phyloP scores from a whole-genome alignment of 1,140 invertebrate species.

The Cydia amplana region DNA sequence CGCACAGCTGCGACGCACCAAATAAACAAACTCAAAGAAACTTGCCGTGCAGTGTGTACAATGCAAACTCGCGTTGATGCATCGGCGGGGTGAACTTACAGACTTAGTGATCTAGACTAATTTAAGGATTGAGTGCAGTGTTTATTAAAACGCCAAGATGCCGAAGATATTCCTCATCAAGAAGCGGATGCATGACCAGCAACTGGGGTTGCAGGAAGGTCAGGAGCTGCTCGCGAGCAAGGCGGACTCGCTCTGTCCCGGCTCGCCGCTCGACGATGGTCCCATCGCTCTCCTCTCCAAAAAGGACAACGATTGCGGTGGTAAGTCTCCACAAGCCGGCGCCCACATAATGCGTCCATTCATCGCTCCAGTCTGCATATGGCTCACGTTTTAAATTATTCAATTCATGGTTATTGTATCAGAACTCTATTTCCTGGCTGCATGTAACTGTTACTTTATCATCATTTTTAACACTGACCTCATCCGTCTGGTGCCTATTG shows the following conservation, averaged over 20 bases:
- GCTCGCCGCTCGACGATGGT: constrained; percentile 77
- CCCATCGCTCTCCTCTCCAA: constrained; percentile 82
- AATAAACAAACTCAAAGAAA: constrained; percentile 71
- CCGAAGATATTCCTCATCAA: constrained; percentile 95
- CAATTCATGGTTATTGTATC: background rate
- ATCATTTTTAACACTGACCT: constrained; percentile 28
- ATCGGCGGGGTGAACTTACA: constrained; percentile 35
- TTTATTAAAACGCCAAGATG: constrained; percentile 81
- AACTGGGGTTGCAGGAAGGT: constrained; percentile 87
- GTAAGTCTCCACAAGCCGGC: constrained; percentile 47
- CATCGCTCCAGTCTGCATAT: constrained; percentile 35
- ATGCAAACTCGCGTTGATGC: constrained; percentile 64
- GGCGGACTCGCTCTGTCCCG: constrained; percentile 74
- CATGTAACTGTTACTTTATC: constrained; percentile 27
- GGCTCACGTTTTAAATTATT: constrained; percentile 11
- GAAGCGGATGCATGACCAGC: constrained; percentile 92
- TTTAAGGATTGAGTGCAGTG: constrained; percentile 70
- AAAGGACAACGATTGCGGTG: constrained; percentile 77
- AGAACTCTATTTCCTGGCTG: constrained; percentile 11
- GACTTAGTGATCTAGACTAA: constrained; percentile 64
- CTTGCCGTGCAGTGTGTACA: constrained; percentile 72
- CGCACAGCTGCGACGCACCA: constrained; percentile 65
- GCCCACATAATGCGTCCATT: constrained; percentile 35
- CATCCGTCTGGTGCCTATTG: constrained; percentile 12
- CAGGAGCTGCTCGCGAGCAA: constrained; percentile 84